Evolutionary conservation across 2,797 vertebrate genomes (phyloP).

Genomic region (Botia kubotai): DNA sequence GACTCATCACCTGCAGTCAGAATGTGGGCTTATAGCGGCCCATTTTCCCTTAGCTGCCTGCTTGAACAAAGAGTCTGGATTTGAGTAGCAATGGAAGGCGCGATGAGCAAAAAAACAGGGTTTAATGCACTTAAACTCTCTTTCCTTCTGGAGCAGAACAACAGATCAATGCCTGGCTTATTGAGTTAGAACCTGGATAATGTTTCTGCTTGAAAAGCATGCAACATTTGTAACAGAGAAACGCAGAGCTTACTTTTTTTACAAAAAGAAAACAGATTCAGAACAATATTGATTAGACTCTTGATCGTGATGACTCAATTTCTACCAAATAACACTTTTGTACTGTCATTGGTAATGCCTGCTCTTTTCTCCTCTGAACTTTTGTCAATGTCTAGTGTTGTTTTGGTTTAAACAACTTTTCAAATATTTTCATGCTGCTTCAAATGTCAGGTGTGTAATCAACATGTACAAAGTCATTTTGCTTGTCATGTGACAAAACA

Average conservation of each 20-base stretch:
- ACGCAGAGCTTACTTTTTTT: constrained; percentile 34
- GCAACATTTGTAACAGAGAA: constrained; percentile 45
- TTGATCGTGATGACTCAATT: constrained; percentile 30
- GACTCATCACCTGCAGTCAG: constrained; percentile 27
- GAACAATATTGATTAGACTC: constrained; percentile 31
- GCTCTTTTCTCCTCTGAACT: constrained; percentile 4
- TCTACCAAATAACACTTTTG: neutral
- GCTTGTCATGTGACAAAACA: too few relatives aligned
- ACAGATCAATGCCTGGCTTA: constrained; percentile 51
- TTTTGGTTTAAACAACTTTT: neutral
- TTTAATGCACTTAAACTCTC: constrained; percentile 45
- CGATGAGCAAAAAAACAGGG: constrained; percentile 40
- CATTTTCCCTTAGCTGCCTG: constrained; percentile 33
- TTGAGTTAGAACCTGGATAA: constrained; percentile 46
- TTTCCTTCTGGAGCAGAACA: constrained; percentile 42
- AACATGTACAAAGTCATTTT: too few relatives aligned
- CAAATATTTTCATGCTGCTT: too few relatives aligned
- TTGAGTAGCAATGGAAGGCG: constrained; percentile 65
- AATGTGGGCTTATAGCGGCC: constrained; percentile 58
- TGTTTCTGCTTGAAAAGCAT: constrained; percentile 47
- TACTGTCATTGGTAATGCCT: neutral
- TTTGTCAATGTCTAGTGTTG: neutral
- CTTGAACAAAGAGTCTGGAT: constrained; percentile 65
- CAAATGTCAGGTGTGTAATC: too few relatives aligned
- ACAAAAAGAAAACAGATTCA: constrained; percentile 51